Evolutionary conservation across 2,888 invertebrate species (phyloP).

Genomic region (Stratiomys singularior): DNA sequence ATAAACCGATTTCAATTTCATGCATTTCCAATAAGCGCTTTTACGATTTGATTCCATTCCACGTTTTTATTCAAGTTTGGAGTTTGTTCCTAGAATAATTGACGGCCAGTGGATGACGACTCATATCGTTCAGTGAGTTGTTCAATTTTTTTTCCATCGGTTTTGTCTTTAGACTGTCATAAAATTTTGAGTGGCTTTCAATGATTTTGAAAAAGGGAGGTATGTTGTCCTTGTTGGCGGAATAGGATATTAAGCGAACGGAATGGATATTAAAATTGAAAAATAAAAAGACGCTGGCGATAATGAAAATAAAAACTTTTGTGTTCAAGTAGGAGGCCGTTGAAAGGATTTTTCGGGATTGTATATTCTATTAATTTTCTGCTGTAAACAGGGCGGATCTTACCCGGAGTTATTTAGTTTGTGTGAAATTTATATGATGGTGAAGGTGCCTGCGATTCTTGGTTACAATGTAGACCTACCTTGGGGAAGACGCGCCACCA

Average conservation of each 20-base stretch:
- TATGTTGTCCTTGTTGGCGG: conserved; percentile 21
- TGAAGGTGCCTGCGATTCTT: no score
- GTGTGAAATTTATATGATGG: no score
- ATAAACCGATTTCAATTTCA: conserved; percentile 50
- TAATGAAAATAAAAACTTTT: no score
- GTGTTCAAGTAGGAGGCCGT: no score
- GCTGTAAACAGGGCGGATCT: no score
- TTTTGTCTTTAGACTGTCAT: conserved; percentile 43
- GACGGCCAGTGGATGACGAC: background rate
- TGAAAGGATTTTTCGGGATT: no score
- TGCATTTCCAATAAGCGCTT: conserved; percentile 50
- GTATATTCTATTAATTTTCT: no score
- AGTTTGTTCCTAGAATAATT: background rate
- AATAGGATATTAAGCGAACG: conserved; percentile 47
- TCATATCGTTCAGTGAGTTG: background rate
- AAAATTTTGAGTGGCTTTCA: conserved; percentile 52
- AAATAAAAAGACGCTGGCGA: conserved; percentile 22
- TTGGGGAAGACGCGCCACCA: no score
- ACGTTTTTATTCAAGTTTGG: background rate
- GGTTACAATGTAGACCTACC: no score
- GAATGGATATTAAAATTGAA: conserved; percentile 33
- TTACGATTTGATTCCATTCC: conserved; percentile 39
- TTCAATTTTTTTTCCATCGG: conserved; percentile 2
- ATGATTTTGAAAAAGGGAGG: background rate
- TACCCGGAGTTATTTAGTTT: no score